phyloP scores from a whole-genome alignment of 2,888 invertebrate species.

The Prosopocoilus inquinatus region DNA sequence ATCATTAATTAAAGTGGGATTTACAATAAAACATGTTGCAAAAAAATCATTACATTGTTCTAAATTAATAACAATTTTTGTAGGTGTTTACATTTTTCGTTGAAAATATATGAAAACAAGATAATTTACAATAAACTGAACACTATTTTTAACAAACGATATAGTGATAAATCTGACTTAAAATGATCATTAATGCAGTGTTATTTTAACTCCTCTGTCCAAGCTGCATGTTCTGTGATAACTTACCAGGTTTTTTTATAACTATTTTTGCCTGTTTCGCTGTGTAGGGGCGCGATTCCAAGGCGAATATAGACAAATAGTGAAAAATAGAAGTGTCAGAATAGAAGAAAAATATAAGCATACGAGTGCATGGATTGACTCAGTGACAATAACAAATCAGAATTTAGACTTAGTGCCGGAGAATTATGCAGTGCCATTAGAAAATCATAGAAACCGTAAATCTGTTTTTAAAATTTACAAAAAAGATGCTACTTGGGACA shows the following conservation, averaged over 20 bases:
- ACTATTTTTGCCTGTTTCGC: conserved; percentile 55
- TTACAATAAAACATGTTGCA: too few relatives aligned
- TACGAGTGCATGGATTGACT: conserved; percentile 47
- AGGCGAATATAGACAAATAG: conserved; percentile 54
- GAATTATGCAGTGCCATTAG: conserved; percentile 47
- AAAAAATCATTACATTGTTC: too few relatives aligned
- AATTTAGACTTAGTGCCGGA: conserved; percentile 40
- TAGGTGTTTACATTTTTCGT: too few relatives aligned
- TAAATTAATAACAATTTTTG: too few relatives aligned
- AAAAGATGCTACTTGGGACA: conserved; percentile 48
- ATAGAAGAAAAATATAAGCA: conserved; percentile 53
- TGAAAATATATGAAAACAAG: too few relatives aligned
- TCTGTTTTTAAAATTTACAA: conserved; percentile 18
- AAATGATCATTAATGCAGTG: conserved; percentile 39
- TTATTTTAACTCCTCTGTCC: conserved; percentile 46
- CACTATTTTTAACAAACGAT: neutral
- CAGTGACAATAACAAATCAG: conserved; percentile 33
- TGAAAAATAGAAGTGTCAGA: conserved; percentile 56
- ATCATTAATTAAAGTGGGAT: too few relatives aligned
- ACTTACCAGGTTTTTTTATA: conserved; percentile 54
- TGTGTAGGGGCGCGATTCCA: conserved; percentile 53
- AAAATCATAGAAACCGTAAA: conserved; percentile 31
- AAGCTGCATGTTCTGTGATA: conserved; percentile 52
- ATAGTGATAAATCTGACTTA: conserved; percentile 4
- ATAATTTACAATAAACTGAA: neutral